A percentile compares a stretch with the other conserved stretches of the same genome.
These are phyloP conservation scores for Akabosia matsudoensis DNA, from an alignment of 1,140 invertebrate species.

Conservation along the genomic window DNA sequence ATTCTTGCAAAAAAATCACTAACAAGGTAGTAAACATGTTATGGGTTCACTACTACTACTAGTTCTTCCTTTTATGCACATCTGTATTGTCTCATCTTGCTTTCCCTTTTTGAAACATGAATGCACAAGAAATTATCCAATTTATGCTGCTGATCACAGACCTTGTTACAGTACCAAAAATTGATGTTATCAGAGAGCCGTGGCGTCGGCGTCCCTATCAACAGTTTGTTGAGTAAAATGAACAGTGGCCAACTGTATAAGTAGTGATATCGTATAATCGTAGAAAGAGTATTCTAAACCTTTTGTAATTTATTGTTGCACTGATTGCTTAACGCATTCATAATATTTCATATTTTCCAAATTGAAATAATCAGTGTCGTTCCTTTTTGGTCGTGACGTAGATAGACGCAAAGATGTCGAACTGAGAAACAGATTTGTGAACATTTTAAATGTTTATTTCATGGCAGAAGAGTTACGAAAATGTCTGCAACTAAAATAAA, in stretches of 20 bases:
- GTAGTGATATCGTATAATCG: no score
- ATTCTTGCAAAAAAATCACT: conserved; percentile 11
- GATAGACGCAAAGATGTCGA: no score
- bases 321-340: background rate
- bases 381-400: background rate
- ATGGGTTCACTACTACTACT: background rate
- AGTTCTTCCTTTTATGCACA: background rate
- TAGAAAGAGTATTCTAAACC: background rate
- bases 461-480: no score
- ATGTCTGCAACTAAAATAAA: no score
- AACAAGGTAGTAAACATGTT: conserved; percentile 19
- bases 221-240: no score
- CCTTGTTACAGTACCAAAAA: background rate
- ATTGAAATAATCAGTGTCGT: background rate
- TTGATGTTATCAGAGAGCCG: background rate
- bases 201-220: no score
- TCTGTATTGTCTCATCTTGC: background rate
- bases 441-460: no score
- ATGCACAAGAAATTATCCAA: background rate
- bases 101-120: conserved; percentile 3
- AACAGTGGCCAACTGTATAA: no score
- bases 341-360: background rate
- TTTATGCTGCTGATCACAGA: background rate
- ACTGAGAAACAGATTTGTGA: no score
- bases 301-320: background rate